Evolutionary conservation across 30 jellyfish, hydroid and myxozoan genomes (phyloP), one percentile per base, ranked within the genome.

Genomic region (Hydractinia echinata): DNA sequence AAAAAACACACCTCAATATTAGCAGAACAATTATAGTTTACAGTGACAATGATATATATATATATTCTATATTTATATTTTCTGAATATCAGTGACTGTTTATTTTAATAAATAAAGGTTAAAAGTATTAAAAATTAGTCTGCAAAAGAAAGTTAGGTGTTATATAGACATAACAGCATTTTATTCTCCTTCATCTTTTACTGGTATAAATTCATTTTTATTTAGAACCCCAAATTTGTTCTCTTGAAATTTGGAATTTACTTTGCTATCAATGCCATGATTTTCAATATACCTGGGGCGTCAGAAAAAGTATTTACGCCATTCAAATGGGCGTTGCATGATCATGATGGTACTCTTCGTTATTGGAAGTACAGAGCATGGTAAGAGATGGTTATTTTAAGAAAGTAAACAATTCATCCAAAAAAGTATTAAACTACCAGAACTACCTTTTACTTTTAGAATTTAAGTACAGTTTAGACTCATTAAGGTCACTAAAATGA

Each of bases 291-390:
- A 48, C 97, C 97, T 82, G 97, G 97, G 4, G 92, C 89, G 6
- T 77, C 96, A 18, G 86, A 86, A 18, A 85, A 82, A 54, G 60
- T 91, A 10, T 91, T 91, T 77, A 77, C 92, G 30, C 97, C 97
- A n/a, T 82, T 91, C 52, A 78, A 69, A 44, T 91, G 89, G 84
- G 76, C 76, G 51, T 71, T 91, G 86, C 81, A 80, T 61, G 95
- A 91, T 66, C 83, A 71, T n/a, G 67, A 91, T 55, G 97, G 97
- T 49, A 87, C 89, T 6, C 89, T 91, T 51, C 79, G 81, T 39
- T 91, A 91, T 70, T 91, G 97, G 97, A 86, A 86, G 11, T 85
- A 91, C 54, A 79, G 97, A 67, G 89, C 97, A 52, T 71, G 89
- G 97, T 91, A 83, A 85, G 97, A 50, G 30, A 15, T 30, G 1